Conservation (phyloP, 1,140 invertebrate genomes). For the Eriocheir sinensis region DNA sequence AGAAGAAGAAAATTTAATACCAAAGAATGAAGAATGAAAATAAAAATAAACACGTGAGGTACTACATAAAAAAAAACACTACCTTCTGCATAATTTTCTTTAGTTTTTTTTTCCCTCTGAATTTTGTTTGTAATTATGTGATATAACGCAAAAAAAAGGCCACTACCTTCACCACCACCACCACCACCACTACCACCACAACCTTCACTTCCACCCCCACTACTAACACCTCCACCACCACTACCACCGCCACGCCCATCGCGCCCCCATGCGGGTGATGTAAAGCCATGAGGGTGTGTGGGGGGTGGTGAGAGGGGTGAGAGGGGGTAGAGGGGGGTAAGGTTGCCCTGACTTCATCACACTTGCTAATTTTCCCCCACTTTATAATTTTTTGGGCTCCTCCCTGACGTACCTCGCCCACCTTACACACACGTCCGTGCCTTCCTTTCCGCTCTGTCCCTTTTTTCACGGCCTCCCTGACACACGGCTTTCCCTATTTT, state of each 20-base stretch:
- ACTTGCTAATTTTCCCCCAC: neutral
- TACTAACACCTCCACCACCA: neutral
- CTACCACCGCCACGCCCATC: neutral
- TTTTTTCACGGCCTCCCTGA: too few relatives aligned
- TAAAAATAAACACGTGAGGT: neutral
- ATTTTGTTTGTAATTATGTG: neutral
- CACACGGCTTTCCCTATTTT: too few relatives aligned
- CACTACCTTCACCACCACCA: neutral
- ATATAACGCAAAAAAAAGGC: neutral
- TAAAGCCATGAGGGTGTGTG: neutral
- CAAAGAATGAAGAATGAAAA: neutral
- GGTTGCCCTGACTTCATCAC: constrained; percentile 5
- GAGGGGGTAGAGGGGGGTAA: neutral
- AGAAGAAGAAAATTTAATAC: too few relatives aligned
- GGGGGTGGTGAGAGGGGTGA: too few relatives aligned
- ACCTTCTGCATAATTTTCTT: neutral
- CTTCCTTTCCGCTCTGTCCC: too few relatives aligned
- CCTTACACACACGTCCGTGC: neutral
- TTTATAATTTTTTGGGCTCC: neutral
- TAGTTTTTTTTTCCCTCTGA: neutral
- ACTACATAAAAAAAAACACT: neutral
- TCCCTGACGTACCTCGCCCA: neutral
- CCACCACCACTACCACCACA: neutral
- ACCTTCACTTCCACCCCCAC: neutral
- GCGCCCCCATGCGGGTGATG: constrained; percentile 9